Percentiles rank a stretch among this genome's conserved stretches.
These are phyloP conservation scores for Motacilla tschutschensis DNA, from an alignment of 2,113 vertebrate genomes.

Conservation along the genomic window DNA sequence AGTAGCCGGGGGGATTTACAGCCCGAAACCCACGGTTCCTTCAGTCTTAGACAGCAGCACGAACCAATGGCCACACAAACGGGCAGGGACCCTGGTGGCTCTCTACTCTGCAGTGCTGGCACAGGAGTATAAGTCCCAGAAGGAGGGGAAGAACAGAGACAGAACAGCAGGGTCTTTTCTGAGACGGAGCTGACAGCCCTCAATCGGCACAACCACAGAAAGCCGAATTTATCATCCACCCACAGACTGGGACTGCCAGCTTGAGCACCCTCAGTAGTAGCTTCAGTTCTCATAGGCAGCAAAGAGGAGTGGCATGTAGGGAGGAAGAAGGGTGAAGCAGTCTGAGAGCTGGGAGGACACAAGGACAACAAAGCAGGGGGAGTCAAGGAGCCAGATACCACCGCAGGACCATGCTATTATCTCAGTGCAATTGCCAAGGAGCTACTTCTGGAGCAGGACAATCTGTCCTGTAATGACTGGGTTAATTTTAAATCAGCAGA, in stretches of 20 bases:
- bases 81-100: not conserved
- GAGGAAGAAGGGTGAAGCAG: not conserved
- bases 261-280: not conserved
- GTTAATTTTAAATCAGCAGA: constrained; percentile 23
- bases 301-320: not conserved
- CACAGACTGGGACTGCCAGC: rapidly evolving
- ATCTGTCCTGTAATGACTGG: not conserved
- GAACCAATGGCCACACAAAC: not conserved
- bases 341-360: not conserved
- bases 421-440: not conserved
- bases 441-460: not conserved
- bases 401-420: not conserved
- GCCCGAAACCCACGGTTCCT: too few species aligned
- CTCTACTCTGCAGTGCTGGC: not conserved
- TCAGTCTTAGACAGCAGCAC: not conserved
- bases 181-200: not conserved
- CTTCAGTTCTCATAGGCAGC: not conserved
- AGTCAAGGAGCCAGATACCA: not conserved
- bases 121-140: not conserved
- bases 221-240: not conserved
- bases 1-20: too few species aligned
- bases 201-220: not conserved
- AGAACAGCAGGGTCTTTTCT: not conserved
- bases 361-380: not conserved
- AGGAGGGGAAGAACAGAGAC: not conserved